Conservation (phyloP, 2,113 vertebrate genomes). For the Platycercus adscitus region DNA sequence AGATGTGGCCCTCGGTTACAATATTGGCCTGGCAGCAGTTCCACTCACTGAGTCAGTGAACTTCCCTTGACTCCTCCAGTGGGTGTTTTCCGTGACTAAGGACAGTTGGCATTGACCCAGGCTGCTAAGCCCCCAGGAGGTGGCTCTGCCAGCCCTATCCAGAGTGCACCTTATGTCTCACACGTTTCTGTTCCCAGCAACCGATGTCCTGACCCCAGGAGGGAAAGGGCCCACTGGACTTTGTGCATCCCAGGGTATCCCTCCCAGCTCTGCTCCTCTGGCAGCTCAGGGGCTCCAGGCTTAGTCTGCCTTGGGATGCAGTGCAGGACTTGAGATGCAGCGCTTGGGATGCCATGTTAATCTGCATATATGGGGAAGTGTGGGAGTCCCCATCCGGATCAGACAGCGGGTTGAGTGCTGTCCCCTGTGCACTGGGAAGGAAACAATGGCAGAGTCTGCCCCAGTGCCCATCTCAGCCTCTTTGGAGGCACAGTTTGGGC, state of each 20-base stretch:
- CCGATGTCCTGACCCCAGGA: neutral
- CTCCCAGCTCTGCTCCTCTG: neutral
- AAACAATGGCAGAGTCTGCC: neutral
- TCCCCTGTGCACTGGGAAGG: neutral
- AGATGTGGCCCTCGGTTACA: neutral
- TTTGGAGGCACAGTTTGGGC: neutral
- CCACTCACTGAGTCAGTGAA: neutral
- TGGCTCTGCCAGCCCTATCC: neutral
- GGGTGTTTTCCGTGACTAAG: neutral
- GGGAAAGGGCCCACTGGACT: neutral
- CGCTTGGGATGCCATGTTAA: fast-evolving
- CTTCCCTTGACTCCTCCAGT: neutral
- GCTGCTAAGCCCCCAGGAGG: neutral
- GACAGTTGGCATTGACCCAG: neutral
- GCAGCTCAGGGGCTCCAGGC: neutral
- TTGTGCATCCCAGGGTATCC: fast-evolving
- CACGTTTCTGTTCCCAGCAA: fast-evolving
- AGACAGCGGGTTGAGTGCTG: neutral
- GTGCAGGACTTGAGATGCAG: neutral
- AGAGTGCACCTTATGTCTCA: neutral
- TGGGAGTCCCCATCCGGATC: neutral
- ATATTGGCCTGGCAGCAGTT: neutral
- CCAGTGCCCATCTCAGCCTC: neutral
- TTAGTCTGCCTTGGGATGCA: neutral
- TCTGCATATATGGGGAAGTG: neutral